Evolutionary conservation across 2,113 vertebrate genomes (phyloP).

Genomic region (Jacana jacana): DNA sequence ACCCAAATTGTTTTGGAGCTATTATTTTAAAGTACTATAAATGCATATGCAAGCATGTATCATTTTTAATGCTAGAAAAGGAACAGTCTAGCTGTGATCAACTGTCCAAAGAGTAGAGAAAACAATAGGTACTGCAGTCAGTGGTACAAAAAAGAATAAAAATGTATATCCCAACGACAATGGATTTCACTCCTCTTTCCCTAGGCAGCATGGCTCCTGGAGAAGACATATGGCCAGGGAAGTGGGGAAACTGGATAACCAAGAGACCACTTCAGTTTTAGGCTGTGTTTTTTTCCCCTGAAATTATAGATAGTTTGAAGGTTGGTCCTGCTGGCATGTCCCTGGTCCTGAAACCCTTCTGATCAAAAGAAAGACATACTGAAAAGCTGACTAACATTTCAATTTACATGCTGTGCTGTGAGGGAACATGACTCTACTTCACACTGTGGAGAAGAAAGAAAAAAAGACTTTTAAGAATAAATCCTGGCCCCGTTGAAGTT

Average conservation of each 20-base stretch:
- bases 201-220: neutral
- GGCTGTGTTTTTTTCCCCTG: fast-evolving
- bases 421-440: neutral
- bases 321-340: neutral
- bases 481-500: neutral
- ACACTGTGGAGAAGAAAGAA: neutral
- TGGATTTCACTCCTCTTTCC: neutral
- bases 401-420: neutral
- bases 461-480: neutral
- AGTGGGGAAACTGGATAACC: neutral
- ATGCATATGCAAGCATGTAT: neutral
- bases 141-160: neutral
- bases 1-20: neutral
- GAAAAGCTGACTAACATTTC: neutral
- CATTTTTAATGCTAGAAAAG: neutral
- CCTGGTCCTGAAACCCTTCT: neutral
- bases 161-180: neutral
- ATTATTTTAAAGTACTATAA: neutral
- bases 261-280: neutral
- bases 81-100: fast-evolving
- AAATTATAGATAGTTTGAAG: neutral
- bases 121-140: neutral
- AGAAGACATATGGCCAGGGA: neutral
- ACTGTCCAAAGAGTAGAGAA: neutral
- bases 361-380: neutral